phyloP scores from a whole-genome alignment of 2,797 vertebrate genomes.

The Phyllotis vaccarum region DNA sequence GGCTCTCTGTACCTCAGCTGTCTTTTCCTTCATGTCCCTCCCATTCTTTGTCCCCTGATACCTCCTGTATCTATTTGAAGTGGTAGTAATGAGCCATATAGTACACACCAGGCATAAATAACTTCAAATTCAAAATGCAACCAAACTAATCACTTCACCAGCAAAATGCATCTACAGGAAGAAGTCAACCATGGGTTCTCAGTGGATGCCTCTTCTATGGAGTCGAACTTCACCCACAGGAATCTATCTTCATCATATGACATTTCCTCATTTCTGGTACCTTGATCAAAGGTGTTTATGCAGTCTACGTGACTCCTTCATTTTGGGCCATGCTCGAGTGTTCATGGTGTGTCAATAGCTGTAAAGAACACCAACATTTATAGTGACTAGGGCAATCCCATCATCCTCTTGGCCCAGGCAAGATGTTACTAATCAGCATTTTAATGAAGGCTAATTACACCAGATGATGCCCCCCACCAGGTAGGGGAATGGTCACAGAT shows the following conservation, averaged over 20 bases:
- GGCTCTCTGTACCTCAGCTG: background rate
- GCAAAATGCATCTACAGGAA: background rate
- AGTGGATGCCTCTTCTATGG: background rate
- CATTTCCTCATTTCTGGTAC: background rate
- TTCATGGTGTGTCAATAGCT: conserved; percentile 84
- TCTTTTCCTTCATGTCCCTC: background rate
- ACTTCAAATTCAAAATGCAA: conserved; percentile 18
- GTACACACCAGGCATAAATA: background rate
- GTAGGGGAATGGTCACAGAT: conserved; percentile 87
- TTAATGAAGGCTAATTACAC: conserved; percentile 89
- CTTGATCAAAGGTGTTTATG: background rate
- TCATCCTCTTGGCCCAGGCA: conserved; percentile 80
- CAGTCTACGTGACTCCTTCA: background rate
- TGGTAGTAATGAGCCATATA: background rate
- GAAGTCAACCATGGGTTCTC: background rate
- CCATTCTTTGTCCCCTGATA: too few relatives aligned
- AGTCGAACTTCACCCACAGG: background rate
- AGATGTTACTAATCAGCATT: conserved; percentile 88
- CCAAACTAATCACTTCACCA: background rate
- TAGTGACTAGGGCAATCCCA: conserved; percentile 83
- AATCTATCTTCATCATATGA: background rate
- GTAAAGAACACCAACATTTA: conserved; percentile 76
- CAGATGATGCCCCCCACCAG: conserved; percentile 87
- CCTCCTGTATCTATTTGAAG: background rate
- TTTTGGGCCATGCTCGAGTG: conserved; percentile 12